Percentiles rank a stretch among this genome's conserved stretches.
Evolutionary conservation across 2,888 invertebrate genomes (phyloP).

Genomic region (Pachycephus smyrnensis): DNA sequence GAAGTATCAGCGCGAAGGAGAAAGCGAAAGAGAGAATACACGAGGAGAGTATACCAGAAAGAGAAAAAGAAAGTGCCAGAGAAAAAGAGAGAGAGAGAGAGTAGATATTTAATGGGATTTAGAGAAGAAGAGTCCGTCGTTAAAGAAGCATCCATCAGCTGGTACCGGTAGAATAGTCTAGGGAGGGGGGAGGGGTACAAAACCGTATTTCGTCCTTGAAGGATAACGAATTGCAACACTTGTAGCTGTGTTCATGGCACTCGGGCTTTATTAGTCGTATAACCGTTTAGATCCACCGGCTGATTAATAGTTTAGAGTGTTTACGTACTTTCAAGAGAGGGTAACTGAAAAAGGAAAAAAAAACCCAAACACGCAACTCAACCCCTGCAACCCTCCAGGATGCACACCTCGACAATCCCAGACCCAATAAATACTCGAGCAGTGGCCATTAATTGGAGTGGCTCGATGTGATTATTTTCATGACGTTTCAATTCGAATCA

Average conservation of each 20-base stretch:
- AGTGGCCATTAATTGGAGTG: slow-evolving; percentile 52
- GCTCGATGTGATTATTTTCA: slow-evolving; percentile 58
- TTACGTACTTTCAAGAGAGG: not conserved
- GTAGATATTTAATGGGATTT: not conserved
- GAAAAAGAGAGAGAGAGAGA: not conserved
- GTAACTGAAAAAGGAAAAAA: not conserved
- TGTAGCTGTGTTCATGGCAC: not conserved
- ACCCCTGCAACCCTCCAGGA: not conserved
- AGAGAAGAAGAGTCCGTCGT: not conserved
- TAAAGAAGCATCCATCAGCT: not conserved
- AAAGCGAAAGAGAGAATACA: slow-evolving; percentile 19
- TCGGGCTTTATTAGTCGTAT: not conserved
- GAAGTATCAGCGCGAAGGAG: not conserved
- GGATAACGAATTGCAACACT: not conserved
- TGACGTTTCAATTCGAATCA: slow-evolving; percentile 56
- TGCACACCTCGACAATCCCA: not conserved
- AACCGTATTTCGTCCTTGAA: not conserved
- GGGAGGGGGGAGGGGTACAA: too few relatives aligned
- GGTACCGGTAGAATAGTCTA: not conserved
- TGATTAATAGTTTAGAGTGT: not conserved
- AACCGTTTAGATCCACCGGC: not conserved
- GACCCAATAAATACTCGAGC: slow-evolving; percentile 9
- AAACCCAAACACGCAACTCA: not conserved
- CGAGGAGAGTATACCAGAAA: not conserved
- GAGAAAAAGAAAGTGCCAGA: not conserved